phyloP scores from a whole-genome alignment of 2,888 invertebrate genomes.

The Augiades crinisus region DNA sequence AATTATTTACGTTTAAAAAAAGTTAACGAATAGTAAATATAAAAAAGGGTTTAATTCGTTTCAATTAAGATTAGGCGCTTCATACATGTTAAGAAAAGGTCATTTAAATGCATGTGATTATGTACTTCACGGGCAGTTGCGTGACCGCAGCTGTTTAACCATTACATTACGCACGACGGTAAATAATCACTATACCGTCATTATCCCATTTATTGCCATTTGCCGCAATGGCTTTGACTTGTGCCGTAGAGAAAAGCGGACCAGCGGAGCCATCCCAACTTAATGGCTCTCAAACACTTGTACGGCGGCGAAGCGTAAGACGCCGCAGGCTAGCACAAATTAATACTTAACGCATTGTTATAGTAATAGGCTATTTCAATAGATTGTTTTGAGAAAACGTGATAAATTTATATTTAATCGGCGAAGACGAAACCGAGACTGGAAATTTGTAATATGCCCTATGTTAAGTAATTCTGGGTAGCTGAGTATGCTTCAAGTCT shows the following conservation, averaged over 20 bases:
- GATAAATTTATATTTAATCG: slow-evolving; percentile 44
- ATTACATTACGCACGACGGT: slow-evolving; percentile 6
- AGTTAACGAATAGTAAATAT: no score
- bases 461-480: no score
- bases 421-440: no score
- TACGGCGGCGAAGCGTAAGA: slow-evolving; percentile 42
- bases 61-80: no score
- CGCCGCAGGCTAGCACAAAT: slow-evolving; percentile 44
- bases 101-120: slow-evolving; percentile 3
- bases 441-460: no score
- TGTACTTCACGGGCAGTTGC: slow-evolving; percentile 3
- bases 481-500: no score
- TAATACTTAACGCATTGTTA: slow-evolving; percentile 38
- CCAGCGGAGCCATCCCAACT: slow-evolving; percentile 28
- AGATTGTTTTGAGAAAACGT: slow-evolving; percentile 36
- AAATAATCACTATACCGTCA: slow-evolving; percentile 3
- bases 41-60: no score
- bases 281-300: slow-evolving; percentile 44
- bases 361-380: slow-evolving; percentile 35
- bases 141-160: slow-evolving; percentile 15
- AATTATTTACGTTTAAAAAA: no score
- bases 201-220: slow-evolving; percentile 15
- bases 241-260: slow-evolving; percentile 9
- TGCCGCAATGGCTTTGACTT: slow-evolving; percentile 28
- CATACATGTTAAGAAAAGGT: not conserved